These are phyloP conservation scores for Bathynomus jamesi DNA, from an alignment of 1,140 invertebrate species.

Conservation along the genomic window DNA sequence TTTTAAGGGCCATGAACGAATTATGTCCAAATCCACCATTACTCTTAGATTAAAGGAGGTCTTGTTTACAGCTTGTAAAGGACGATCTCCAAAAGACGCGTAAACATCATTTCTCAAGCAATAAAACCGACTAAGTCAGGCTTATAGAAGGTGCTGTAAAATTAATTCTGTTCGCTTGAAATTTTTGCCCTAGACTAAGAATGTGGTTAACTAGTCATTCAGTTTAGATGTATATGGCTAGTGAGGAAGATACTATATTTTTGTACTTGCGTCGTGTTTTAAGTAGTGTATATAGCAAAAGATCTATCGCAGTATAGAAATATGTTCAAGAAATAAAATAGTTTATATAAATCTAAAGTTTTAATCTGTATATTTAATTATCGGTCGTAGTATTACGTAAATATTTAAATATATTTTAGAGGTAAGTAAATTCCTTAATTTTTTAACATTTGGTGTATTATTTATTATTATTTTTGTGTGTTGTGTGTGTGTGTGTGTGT, in stretches of 20 bases:
- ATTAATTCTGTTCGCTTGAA: not conserved
- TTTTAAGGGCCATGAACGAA: not conserved
- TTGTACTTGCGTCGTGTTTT: too few relatives aligned
- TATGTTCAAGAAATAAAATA: too few relatives aligned
- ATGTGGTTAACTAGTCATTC: not conserved
- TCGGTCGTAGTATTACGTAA: not conserved
- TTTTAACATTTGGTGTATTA: too few relatives aligned
- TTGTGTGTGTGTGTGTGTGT: too few relatives aligned
- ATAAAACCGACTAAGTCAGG: not conserved
- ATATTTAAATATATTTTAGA: not conserved
- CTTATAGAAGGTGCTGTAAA: not conserved
- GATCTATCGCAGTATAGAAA: too few relatives aligned
- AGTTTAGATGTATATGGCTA: not conserved
- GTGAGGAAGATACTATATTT: not conserved
- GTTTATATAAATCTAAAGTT: not conserved
- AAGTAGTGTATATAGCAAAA: too few relatives aligned
- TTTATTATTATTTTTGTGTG: too few relatives aligned
- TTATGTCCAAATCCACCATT: not conserved
- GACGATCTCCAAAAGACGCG: not conserved
- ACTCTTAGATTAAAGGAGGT: not conserved
- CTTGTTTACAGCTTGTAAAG: not conserved
- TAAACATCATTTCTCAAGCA: not conserved
- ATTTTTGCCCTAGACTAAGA: not conserved
- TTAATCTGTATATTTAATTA: not conserved
- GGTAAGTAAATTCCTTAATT: not conserved